Conservation (phyloP, 2,113 vertebrate genomes). For the Montifringilla adamsi region DNA sequence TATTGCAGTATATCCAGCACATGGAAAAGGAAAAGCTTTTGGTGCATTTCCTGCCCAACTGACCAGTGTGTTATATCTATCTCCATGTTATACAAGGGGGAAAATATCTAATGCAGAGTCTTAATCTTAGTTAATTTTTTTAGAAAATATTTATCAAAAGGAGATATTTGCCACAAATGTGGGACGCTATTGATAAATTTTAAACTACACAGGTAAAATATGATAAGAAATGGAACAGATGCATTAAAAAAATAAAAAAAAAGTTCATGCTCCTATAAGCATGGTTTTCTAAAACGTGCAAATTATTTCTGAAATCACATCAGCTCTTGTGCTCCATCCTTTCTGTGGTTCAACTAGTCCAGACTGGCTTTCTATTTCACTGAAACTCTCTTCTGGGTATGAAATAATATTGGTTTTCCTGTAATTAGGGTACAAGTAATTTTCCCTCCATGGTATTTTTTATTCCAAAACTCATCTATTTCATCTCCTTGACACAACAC, state of each 20-base stretch:
- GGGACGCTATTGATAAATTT: background rate
- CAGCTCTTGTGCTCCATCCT: background rate
- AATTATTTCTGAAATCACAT: background rate
- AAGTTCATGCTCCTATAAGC: background rate
- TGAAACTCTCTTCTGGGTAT: background rate
- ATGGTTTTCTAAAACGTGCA: background rate
- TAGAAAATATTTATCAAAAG: background rate
- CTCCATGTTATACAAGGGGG: rapidly evolving
- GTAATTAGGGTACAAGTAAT: background rate
- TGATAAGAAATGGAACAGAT: background rate
- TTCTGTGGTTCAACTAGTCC: background rate
- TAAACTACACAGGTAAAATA: background rate
- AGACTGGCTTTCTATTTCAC: background rate
- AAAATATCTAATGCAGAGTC: background rate
- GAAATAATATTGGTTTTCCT: background rate
- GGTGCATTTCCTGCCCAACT: background rate
- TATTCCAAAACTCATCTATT: background rate
- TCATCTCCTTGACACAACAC: background rate
- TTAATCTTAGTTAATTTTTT: background rate
- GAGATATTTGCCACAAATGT: background rate
- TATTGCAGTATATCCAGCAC: background rate
- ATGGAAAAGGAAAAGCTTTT: background rate
- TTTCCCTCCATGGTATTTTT: background rate
- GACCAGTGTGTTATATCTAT: background rate
- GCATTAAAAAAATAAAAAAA: background rate